Base-by-base conservation (phyloP, 2,113 vertebrate genomes). In the Egretta garzetta region DNA sequence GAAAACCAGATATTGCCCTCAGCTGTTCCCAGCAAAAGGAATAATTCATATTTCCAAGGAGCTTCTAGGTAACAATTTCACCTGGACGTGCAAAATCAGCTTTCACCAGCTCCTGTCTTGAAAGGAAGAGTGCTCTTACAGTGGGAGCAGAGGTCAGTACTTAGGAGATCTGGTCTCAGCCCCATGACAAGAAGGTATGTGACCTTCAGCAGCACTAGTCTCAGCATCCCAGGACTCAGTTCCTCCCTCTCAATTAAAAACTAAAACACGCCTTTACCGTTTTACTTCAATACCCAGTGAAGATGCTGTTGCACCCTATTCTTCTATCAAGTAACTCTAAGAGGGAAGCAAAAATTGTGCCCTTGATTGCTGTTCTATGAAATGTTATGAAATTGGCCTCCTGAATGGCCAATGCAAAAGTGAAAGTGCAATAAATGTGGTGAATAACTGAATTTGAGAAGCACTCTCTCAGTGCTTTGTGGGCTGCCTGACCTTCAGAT, bases 401-500 rank as follows among this genome's bases (percentile, higher is more conserved):
- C 55, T 80, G 53, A 93, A 71, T 12, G n/a, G 75, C 58, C 75
- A 82, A 66, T 41, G 67, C 62, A 91, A 60, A 94, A 96, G 85
- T 52, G 74, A 90, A 90, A 95, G 92, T 21, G 90, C 90, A 88
- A 66, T 83, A 73, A 90, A 64, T 92, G 79, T 62, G 92, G 74
- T 70, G 35, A 93, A 80, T 80, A 73, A 55, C 79, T 73, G 93
- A 97, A 90, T 86, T 9, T 90, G 90, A 86, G 82, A 77, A 88
- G 82, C 3, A 0, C 82, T 92, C n/a, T 83, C 86, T 82, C 88
- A 1, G 2, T 82, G 80, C 88, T 86, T 94, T 95, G 93, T 90
- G 97, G 90, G 91, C 67, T 96, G 90, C 74, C 92, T 94, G 88
- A 93, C 93, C 95, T 96, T 90, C 95, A 93, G 66, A 81, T 50